These are phyloP conservation scores for Protosalanx chinensis DNA, from an alignment of 2,797 vertebrate species.

Conservation along the genomic window DNA sequence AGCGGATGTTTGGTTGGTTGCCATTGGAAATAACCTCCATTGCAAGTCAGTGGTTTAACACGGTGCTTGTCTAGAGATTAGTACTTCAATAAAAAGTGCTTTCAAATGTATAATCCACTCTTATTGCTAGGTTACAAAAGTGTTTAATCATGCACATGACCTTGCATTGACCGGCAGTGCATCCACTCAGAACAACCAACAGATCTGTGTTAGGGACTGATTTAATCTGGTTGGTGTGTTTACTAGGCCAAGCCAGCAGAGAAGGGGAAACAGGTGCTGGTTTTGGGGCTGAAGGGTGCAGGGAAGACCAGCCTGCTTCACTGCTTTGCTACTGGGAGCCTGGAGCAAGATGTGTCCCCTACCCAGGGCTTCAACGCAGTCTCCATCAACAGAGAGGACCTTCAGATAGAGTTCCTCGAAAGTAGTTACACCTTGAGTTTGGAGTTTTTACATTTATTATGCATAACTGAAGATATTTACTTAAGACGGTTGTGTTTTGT, in stretches of 20 bases:
- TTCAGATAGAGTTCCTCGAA: conserved; percentile 87
- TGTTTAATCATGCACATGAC: no score
- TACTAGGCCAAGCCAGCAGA: conserved; percentile 48
- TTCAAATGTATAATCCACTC: no score
- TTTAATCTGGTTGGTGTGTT: not conserved
- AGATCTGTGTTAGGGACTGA: no score
- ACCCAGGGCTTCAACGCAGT: conserved; percentile 86
- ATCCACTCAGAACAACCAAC: no score
- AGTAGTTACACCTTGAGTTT: conserved; percentile 70
- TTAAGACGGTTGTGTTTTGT: not conserved
- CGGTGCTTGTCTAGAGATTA: no score
- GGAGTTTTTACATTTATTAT: no score
- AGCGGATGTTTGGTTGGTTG: not conserved
- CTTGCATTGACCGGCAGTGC: no score
- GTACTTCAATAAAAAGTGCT: no score
- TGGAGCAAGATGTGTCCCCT: conserved; percentile 75
- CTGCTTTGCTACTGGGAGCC: conserved; percentile 73
- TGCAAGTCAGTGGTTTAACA: not conserved
- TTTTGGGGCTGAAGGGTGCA: conserved; percentile 89
- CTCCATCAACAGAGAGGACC: conserved; percentile 77
- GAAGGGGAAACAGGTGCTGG: conserved; percentile 80
- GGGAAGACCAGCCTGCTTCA: conserved; percentile 91
- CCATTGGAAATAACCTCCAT: not conserved
- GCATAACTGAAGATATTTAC: no score
- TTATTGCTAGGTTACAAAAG: no score